Conservation (phyloP, 1,140 invertebrate genomes). For the Drosophila parvula region DNA sequence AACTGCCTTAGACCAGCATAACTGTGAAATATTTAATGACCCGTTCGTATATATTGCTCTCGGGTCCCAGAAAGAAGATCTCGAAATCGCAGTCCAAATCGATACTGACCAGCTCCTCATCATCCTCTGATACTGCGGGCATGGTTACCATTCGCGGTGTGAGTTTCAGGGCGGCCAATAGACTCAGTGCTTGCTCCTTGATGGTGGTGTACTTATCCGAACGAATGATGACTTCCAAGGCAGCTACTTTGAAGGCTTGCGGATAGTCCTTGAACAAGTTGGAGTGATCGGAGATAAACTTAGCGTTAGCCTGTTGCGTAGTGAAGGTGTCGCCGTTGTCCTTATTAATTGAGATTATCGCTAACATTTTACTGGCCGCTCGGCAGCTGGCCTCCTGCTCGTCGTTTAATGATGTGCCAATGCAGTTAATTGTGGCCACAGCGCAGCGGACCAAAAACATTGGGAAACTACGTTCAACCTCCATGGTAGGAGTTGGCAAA, state of each 20-base stretch:
- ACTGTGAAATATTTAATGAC: slow-evolving; percentile 46
- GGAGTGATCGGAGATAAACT: slow-evolving; percentile 47
- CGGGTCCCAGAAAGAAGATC: slow-evolving; percentile 44
- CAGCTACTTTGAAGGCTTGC: slow-evolving; percentile 38
- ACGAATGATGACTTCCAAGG: slow-evolving; percentile 31
- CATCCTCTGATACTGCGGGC: background rate
- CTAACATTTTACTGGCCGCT: too few species aligned
- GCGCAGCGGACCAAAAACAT: too few species aligned
- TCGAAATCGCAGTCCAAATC: slow-evolving; percentile 50
- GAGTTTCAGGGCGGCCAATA: slow-evolving; percentile 55
- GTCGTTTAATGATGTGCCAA: too few species aligned
- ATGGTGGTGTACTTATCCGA: background rate
- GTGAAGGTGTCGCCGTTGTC: too few species aligned
- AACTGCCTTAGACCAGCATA: slow-evolving; percentile 33
- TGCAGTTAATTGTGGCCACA: too few species aligned
- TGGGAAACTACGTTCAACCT: too few species aligned
- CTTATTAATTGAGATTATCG: too few species aligned
- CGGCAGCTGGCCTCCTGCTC: too few species aligned
- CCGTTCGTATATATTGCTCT: slow-evolving; percentile 36
- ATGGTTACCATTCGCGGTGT: background rate
- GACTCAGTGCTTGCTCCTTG: slow-evolving; percentile 5
- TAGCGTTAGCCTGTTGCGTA: too few species aligned
- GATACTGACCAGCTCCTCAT: background rate
- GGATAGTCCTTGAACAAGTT: slow-evolving; percentile 65
- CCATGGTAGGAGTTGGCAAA: too few species aligned